Conservation (phyloP, 2,888 invertebrate genomes). For the Bembecia ichneumoniformis region DNA sequence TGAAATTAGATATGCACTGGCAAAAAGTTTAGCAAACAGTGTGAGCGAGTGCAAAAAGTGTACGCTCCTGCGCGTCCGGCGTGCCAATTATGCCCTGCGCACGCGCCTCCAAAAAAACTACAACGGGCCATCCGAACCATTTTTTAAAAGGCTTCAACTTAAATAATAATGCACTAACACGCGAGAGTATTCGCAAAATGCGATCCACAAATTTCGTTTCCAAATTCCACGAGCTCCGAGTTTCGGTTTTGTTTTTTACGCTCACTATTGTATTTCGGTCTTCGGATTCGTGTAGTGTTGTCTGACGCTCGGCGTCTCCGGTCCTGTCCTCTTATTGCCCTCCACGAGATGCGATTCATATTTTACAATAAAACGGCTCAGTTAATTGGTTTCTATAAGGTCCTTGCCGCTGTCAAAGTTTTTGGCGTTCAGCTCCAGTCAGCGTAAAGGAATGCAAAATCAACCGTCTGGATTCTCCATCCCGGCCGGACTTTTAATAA, state of each 20-base stretch:
- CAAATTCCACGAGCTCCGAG: constrained; percentile 51
- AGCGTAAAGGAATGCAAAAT: constrained; percentile 46
- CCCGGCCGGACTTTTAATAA: constrained; percentile 25
- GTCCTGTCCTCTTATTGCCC: constrained; percentile 17
- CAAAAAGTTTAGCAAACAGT: background rate
- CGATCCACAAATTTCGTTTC: constrained; percentile 67
- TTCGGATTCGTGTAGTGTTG: constrained; percentile 41
- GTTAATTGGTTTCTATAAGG: constrained; percentile 39
- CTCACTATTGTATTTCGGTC: constrained; percentile 54
- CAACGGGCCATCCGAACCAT: constrained; percentile 49
- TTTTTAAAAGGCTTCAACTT: constrained; percentile 60
- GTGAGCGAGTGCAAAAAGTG: constrained; percentile 27
- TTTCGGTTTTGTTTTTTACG: constrained; percentile 47
- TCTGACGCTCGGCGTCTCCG: constrained; percentile 28
- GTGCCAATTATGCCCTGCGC: constrained; percentile 63
- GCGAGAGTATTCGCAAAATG: constrained; percentile 69
- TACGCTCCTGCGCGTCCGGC: constrained; percentile 38
- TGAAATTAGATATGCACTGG: constrained; percentile 6
- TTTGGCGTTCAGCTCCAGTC: constrained; percentile 22
- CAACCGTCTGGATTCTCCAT: constrained; percentile 23
- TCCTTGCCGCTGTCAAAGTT: constrained; percentile 13
- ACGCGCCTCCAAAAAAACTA: constrained; percentile 67
- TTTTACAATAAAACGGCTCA: constrained; percentile 24
- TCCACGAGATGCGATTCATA: constrained; percentile 20
- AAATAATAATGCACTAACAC: constrained; percentile 73